Evolutionary conservation across 2,113 vertebrate species (phyloP).

Genomic region (Takifugu flavidus): DNA sequence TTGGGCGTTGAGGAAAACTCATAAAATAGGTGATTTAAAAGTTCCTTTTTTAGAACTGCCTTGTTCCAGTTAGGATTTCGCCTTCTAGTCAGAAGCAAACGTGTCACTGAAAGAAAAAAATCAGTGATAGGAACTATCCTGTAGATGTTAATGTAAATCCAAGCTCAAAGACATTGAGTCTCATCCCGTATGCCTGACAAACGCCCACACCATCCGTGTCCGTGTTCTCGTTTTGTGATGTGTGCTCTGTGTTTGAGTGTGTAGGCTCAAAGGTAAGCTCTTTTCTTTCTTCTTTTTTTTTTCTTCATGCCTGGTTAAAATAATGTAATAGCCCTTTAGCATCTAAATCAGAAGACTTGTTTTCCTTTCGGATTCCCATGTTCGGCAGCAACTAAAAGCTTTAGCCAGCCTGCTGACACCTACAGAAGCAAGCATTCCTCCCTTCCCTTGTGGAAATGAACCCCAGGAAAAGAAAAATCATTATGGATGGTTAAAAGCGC

Average conservation of each 20-base stretch:
- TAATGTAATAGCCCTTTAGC: not conserved
- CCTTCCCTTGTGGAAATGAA: conserved; percentile 22
- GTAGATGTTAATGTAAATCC: not conserved
- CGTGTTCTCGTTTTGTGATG: not conserved
- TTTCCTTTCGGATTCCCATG: not conserved
- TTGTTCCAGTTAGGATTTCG: too few relatives aligned
- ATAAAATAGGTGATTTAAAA: too few relatives aligned
- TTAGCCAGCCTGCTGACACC: conserved; percentile 15
- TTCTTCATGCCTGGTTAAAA: not conserved
- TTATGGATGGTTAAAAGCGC: conserved; percentile 3
- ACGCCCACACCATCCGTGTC: not conserved
- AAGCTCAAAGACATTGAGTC: not conserved
- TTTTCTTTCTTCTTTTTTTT: too few relatives aligned
- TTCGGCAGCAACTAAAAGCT: conserved; percentile 1
- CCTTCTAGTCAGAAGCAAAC: too few relatives aligned
- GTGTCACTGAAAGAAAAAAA: too few relatives aligned
- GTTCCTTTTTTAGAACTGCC: too few relatives aligned
- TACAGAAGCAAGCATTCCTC: conserved; percentile 23
- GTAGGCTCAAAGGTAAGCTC: not conserved
- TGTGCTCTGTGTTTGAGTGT: not conserved
- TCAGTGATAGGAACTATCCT: too few relatives aligned
- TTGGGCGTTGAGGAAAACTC: too few relatives aligned
- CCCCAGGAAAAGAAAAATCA: conserved; percentile 9
- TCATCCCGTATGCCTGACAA: not conserved
- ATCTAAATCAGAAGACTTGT: not conserved